phyloP scores from a whole-genome alignment of 1,140 invertebrate genomes.

The Diuraphis noxia region DNA sequence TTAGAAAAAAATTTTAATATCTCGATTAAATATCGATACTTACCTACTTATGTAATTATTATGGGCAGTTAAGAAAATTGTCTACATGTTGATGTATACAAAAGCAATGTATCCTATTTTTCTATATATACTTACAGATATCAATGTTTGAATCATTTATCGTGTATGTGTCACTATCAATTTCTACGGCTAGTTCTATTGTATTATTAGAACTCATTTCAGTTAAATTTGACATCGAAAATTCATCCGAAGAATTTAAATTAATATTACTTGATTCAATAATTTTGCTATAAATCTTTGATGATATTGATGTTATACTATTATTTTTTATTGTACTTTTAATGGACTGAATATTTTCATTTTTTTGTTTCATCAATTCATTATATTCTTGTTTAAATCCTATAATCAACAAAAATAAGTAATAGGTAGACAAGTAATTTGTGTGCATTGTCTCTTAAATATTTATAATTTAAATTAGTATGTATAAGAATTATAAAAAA shows the following conservation, averaged over 20 bases:
- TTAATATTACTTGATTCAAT: neutral
- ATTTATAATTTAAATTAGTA: neutral
- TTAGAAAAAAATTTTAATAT: neutral
- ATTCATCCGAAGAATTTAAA: neutral
- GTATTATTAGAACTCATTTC: neutral
- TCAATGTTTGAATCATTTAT: neutral
- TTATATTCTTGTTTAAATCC: neutral
- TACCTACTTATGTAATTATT: too few relatives aligned
- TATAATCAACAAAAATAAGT: neutral
- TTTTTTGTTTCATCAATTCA: neutral
- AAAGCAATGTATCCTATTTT: neutral
- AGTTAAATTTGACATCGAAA: neutral
- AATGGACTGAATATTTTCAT: neutral
- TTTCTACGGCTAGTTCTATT: neutral
- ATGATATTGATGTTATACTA: neutral
- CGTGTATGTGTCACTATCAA: neutral
- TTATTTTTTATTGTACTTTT: neutral
- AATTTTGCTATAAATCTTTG: neutral
- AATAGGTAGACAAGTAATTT: too few relatives aligned
- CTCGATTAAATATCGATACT: neutral
- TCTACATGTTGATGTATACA: neutral
- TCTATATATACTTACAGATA: neutral
- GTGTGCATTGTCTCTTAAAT: neutral
- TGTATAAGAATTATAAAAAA: neutral
- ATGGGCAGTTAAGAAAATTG: neutral